These are phyloP conservation scores for Trichomycterus rosablanca DNA, from an alignment of 2,113 vertebrate species.

Conservation along the genomic window DNA sequence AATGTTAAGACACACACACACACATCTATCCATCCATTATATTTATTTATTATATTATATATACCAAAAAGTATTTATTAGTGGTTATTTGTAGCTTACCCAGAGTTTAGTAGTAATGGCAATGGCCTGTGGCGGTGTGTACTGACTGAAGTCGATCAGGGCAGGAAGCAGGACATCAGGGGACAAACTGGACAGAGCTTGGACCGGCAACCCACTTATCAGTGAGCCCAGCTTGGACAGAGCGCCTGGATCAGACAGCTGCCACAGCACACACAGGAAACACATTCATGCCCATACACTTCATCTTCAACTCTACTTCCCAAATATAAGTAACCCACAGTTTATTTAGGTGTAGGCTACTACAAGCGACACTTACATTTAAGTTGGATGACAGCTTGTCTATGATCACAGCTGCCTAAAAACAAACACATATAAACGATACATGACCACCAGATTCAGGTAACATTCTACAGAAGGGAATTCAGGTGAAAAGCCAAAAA, in stretches of 20 bases:
- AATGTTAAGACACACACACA: too few species aligned
- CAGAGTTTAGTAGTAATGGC: slow-evolving; percentile 67
- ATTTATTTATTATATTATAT: too few species aligned
- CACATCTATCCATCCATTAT: too few species aligned
- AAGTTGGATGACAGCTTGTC: slow-evolving; percentile 59
- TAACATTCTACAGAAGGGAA: too few species aligned
- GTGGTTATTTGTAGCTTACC: slow-evolving; percentile 49
- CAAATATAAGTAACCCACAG: too few species aligned
- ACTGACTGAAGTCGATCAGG: slow-evolving; percentile 54
- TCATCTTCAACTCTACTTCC: too few species aligned
- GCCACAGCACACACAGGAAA: slow-evolving; percentile 11
- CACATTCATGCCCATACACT: not conserved
- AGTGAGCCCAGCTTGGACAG: slow-evolving; percentile 63
- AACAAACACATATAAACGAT: slow-evolving; percentile 10
- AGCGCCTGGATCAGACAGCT: slow-evolving; percentile 49
- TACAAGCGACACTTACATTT: slow-evolving; percentile 55
- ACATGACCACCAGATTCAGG: too few species aligned
- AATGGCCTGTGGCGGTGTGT: slow-evolving; percentile 52
- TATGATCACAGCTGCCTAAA: slow-evolving; percentile 65
- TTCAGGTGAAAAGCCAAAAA: not conserved
- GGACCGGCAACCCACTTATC: slow-evolving; percentile 60
- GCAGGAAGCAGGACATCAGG: slow-evolving; percentile 56
- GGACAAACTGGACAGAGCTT: slow-evolving; percentile 55
- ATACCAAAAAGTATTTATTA: too few species aligned
- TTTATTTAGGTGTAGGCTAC: too few species aligned